A percentile compares a stretch with the other conserved stretches of the same genome.
phyloP scores from a whole-genome alignment of 2,888 invertebrate species.

The Gymnosoma rotundatum region DNA sequence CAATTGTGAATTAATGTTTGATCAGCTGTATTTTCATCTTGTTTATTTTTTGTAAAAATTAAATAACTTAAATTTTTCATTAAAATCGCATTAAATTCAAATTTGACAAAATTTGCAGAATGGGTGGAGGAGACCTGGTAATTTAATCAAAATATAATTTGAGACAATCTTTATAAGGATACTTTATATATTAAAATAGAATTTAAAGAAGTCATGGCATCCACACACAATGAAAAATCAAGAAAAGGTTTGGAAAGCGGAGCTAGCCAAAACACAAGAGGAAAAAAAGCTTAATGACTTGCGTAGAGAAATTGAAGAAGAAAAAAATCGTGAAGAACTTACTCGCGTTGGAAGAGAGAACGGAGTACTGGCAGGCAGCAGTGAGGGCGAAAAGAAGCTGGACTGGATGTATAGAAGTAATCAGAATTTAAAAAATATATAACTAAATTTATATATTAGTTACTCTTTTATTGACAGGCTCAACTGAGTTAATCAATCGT shows the following conservation, averaged over 20 bases:
- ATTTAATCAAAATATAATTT: constrained; percentile 46
- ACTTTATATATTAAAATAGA: constrained; percentile 82
- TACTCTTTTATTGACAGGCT: constrained; percentile 15
- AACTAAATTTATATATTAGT: neutral
- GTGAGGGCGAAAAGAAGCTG: constrained; percentile 84
- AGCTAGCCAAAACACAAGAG: constrained; percentile 88
- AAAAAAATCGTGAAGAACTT: constrained; percentile 86
- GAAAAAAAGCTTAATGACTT: constrained; percentile 87
- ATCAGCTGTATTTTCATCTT: too few species aligned
- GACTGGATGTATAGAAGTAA: constrained; percentile 94
- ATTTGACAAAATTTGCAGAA: constrained; percentile 45
- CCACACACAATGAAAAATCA: constrained; percentile 90
- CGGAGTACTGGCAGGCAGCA: constrained; percentile 82
- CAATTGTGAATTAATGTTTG: too few species aligned
- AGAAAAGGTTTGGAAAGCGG: constrained; percentile 90
- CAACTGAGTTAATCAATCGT: constrained; percentile 84
- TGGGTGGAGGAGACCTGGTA: constrained; percentile 81
- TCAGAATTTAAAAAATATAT: constrained; percentile 9
- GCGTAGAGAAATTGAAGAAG: constrained; percentile 86
- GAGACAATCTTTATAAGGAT: neutral
- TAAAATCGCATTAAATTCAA: neutral
- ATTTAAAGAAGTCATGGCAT: constrained; percentile 91
- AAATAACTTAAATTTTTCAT: neutral
- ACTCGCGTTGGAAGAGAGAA: constrained; percentile 84
- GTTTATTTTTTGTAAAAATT: neutral